Percentiles rank a stretch among this genome's conserved stretches.
These are phyloP conservation scores for Meiosimyza platycephala DNA, from an alignment of 2,888 invertebrate species.

Conservation along the genomic window DNA sequence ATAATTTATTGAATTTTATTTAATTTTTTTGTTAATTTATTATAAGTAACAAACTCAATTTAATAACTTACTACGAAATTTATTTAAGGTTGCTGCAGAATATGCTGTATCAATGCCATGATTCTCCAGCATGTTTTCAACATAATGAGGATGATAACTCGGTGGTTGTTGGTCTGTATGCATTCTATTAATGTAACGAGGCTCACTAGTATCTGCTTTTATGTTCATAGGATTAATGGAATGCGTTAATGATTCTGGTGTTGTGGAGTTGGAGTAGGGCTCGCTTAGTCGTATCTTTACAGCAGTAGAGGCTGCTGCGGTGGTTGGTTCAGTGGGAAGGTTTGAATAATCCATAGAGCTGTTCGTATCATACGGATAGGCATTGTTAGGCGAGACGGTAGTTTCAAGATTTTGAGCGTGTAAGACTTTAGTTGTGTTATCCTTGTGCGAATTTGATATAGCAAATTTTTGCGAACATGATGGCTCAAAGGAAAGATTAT, in stretches of 20 bases:
- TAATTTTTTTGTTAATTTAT: too few species aligned
- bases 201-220: conserved; percentile 48
- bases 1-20: not conserved
- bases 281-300: conserved; percentile 15
- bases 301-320: conserved; percentile 19
- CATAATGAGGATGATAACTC: conserved; percentile 24
- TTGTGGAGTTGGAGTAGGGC: conserved; percentile 43
- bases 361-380: conserved; percentile 25
- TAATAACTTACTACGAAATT: conserved; percentile 28
- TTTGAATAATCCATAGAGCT: conserved; percentile 32
- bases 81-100: conserved; percentile 49
- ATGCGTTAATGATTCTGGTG: conserved; percentile 58
- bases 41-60: not conserved
- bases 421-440: conserved; percentile 49
- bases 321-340: conserved; percentile 27
- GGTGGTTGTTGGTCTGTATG: conserved; percentile 13
- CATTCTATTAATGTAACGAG: conserved; percentile 47
- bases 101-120: conserved; percentile 47
- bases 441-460: conserved; percentile 53
- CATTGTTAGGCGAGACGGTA: conserved; percentile 5
- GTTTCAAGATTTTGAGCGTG: conserved; percentile 21
- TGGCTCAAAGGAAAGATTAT: conserved; percentile 54
- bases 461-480: conserved; percentile 49
- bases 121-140: conserved; percentile 34
- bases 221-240: conserved; percentile 61